Percentiles rank a stretch among this genome's conserved stretches.
These are phyloP conservation scores for Leptocoma aspasia DNA, from an alignment of 2,113 vertebrate genomes.

Conservation along the genomic window DNA sequence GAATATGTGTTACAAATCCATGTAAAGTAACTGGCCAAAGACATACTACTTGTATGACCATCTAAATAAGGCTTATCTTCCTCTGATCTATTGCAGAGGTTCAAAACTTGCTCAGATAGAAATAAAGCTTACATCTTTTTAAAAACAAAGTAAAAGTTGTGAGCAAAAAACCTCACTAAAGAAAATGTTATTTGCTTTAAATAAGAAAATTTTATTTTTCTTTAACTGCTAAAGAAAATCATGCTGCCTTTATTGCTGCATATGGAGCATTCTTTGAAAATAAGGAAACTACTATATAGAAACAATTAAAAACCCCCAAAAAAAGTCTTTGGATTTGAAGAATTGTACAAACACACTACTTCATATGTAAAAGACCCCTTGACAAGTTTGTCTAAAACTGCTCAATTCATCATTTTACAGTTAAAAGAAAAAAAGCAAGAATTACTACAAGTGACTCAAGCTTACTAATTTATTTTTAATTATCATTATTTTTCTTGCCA, in stretches of 20 bases:
- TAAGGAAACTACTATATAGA: background rate
- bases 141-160: background rate
- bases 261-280: background rate
- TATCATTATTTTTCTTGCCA: background rate
- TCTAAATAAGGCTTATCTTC: background rate
- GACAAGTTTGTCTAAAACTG: background rate
- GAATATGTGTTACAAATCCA: background rate
- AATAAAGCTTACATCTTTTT: background rate
- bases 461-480: background rate
- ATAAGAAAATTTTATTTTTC: background rate
- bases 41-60: background rate
- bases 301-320: background rate
- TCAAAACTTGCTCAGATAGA: background rate
- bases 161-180: background rate
- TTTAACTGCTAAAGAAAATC: background rate
- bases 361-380: background rate
- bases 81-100: background rate
- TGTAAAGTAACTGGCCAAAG: background rate
- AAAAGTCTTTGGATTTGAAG: background rate
- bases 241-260: background rate
- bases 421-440: background rate
- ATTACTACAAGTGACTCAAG: background rate
- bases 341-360: background rate
- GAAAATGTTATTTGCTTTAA: background rate
- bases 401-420: background rate